A percentile compares a stretch with the other conserved stretches of the same genome.
phyloP scores from a whole-genome alignment of 1,140 invertebrate species.

The Nasonia longicornis region DNA sequence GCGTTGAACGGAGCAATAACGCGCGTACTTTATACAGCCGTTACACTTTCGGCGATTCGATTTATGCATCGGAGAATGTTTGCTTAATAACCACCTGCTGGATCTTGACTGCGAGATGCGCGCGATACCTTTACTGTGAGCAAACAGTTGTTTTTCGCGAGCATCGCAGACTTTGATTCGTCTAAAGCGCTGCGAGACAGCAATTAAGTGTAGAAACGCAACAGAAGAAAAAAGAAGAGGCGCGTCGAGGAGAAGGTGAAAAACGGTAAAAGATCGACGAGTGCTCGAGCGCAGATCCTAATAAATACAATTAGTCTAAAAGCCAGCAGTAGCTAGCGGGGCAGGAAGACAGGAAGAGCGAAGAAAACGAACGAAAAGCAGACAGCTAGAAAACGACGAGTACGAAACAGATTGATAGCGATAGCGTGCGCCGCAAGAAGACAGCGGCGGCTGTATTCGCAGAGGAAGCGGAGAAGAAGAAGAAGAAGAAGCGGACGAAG shows the following conservation, averaged over 20 bases:
- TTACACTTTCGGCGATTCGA: not conserved
- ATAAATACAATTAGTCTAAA: slow-evolving; percentile 4
- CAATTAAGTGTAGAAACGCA: not conserved
- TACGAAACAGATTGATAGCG: not conserved
- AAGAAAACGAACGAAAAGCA: not conserved
- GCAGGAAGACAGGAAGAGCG: not conserved
- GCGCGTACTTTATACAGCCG: no score
- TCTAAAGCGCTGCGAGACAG: not conserved
- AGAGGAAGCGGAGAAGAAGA: not conserved
- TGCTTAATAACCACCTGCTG: not conserved
- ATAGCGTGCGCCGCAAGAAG: not conserved
- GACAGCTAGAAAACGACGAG: not conserved
- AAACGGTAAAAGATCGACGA: not conserved
- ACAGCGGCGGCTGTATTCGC: not conserved
- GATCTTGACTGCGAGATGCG: not conserved
- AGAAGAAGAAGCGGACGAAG: not conserved
- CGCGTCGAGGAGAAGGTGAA: not conserved
- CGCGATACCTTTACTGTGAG: not conserved
- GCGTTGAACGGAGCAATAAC: no score
- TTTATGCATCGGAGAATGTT: not conserved
- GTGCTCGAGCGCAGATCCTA: not conserved
- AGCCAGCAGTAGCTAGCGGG: not conserved
- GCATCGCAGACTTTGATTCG: not conserved
- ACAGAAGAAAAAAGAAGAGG: not conserved
- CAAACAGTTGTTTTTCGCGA: not conserved